phyloP scores from a whole-genome alignment of 2,113 vertebrate genomes.

The Danionella cerebrum region DNA sequence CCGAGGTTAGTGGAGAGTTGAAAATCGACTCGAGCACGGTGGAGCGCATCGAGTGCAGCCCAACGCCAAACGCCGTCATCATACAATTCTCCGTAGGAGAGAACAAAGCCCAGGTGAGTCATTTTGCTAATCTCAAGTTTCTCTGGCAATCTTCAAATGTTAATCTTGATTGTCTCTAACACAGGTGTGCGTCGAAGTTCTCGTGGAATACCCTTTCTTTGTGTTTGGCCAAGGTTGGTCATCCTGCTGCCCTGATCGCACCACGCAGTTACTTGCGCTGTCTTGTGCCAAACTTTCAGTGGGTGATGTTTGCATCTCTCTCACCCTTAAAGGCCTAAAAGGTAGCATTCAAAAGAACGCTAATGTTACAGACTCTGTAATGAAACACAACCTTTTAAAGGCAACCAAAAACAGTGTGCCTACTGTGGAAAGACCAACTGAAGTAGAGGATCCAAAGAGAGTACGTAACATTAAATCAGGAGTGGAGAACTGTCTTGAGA shows the following conservation, averaged over 20 bases:
- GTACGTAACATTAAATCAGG: slow-evolving; percentile 67
- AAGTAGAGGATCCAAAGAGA: slow-evolving; percentile 50
- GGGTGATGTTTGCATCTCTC: slow-evolving; percentile 95
- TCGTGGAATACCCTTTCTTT: slow-evolving; percentile 98
- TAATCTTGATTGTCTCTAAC: slow-evolving; percentile 18
- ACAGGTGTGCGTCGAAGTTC: slow-evolving; percentile 95
- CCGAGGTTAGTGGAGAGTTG: slow-evolving; percentile 81
- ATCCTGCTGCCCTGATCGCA: slow-evolving; percentile 92
- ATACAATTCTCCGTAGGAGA: slow-evolving; percentile 97
- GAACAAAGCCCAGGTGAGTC: slow-evolving; percentile 89
- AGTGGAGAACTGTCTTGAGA: slow-evolving; percentile 59
- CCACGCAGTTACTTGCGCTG: slow-evolving; percentile 94
- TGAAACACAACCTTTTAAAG: slow-evolving; percentile 53
- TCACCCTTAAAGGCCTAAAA: slow-evolving; percentile 90
- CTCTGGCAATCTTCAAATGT: neutral
- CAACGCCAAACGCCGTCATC: slow-evolving; percentile 82
- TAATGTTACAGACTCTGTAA: slow-evolving; percentile 42
- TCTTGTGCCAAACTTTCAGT: slow-evolving; percentile 95
- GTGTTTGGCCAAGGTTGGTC: slow-evolving; percentile 99
- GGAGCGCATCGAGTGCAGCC: slow-evolving; percentile 87
- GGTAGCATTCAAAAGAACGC: slow-evolving; percentile 67
- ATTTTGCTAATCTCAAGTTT: neutral
- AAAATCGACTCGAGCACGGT: slow-evolving; percentile 95
- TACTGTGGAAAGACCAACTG: slow-evolving; percentile 41
- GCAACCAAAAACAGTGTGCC: slow-evolving; percentile 68